These are phyloP conservation scores for Heliconius nattereri DNA, from an alignment of 1,140 invertebrate species.

Conservation along the genomic window DNA sequence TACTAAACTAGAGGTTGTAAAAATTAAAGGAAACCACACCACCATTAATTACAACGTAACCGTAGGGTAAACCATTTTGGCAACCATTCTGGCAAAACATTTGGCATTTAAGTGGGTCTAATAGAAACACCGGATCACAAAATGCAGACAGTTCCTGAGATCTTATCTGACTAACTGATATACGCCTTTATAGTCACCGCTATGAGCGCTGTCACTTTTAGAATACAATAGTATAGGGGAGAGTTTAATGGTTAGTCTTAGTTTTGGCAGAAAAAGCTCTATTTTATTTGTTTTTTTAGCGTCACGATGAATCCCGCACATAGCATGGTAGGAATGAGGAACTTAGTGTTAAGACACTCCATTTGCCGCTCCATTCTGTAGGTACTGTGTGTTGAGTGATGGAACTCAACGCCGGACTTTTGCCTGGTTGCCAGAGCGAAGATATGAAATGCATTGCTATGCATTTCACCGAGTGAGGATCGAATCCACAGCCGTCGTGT, in stretches of 20 bases:
- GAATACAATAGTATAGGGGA: conserved; percentile 34
- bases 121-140: conserved; percentile 39
- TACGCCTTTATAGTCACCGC: conserved; percentile 27
- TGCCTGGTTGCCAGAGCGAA: no score
- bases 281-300: background rate
- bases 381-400: no score
- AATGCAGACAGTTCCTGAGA: conserved; percentile 36
- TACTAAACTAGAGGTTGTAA: background rate
- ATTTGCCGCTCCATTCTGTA: no score
- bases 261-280: conserved; percentile 35
- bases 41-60: conserved; percentile 27
- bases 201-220: conserved; percentile 41
- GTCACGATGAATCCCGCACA: no score
- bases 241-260: conserved; percentile 47
- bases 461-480: no score
- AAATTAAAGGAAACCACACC: conserved; percentile 26
- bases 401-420: no score
- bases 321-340: background rate
- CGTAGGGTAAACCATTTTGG: conserved; percentile 27
- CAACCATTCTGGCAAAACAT: conserved; percentile 27
- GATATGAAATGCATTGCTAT: no score
- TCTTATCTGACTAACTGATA: conserved; percentile 30
- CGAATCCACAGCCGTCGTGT: no score
- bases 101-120: conserved; percentile 37
- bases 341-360: no score